phyloP scores from a whole-genome alignment of 2,113 vertebrate genomes.

The Nothocercus nigrocapillus region DNA sequence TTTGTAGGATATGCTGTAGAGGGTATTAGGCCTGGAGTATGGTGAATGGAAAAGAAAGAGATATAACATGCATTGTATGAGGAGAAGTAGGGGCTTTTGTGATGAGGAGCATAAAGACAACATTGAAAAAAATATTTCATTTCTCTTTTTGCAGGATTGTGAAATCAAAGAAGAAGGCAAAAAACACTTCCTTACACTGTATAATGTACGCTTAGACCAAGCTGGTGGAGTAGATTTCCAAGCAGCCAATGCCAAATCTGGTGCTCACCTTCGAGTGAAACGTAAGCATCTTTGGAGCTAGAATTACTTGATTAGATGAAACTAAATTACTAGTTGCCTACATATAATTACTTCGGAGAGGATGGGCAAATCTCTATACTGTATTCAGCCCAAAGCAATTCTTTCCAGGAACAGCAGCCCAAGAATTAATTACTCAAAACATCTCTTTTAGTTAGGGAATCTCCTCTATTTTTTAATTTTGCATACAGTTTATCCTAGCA shows the following conservation, averaged over 20 bases:
- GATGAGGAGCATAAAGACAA: not conserved
- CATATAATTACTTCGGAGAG: not conserved
- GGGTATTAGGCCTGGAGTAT: not conserved
- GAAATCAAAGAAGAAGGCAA: constrained; percentile 95
- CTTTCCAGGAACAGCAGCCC: not conserved
- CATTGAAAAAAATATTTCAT: not conserved
- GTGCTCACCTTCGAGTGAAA: constrained; percentile 95
- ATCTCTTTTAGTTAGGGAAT: not conserved
- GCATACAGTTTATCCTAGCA: not conserved
- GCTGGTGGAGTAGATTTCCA: constrained; percentile 92
- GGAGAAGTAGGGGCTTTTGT: not conserved
- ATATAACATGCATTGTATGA: not conserved
- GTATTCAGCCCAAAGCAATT: not conserved
- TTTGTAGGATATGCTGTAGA: not conserved
- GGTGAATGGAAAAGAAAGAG: not conserved
- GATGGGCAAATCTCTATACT: not conserved
- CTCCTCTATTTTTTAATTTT: not conserved
- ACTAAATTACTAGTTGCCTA: not conserved
- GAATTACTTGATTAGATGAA: not conserved
- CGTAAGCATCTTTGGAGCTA: constrained; percentile 76
- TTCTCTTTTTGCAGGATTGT: constrained; percentile 83
- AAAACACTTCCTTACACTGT: constrained; percentile 87
- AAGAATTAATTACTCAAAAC: not conserved
- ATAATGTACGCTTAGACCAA: constrained; percentile 90
- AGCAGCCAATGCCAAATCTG: constrained; percentile 93